Conservation (phyloP, 2,113 vertebrate genomes). For the Tenebrosternarchus preto region DNA sequence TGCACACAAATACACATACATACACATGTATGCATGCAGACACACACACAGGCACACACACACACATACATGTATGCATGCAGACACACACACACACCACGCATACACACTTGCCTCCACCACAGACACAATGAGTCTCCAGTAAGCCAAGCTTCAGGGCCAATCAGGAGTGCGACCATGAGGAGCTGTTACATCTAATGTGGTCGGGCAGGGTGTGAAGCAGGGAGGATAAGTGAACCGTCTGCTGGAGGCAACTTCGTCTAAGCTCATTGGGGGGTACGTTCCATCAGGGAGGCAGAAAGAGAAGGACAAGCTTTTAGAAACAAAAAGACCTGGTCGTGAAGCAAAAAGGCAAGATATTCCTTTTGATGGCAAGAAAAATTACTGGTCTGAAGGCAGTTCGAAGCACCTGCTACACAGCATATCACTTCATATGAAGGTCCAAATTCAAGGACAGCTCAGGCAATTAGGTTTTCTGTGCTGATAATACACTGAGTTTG, state of each 20-base stretch:
- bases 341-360: no score
- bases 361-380: not conserved
- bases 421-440: not conserved
- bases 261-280: no score
- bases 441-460: not conserved
- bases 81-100: no score
- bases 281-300: not conserved
- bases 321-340: not conserved
- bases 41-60: no score
- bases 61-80: no score
- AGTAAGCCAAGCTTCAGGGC: not conserved
- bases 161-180: slow-evolving; percentile 21
- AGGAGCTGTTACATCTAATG: not conserved
- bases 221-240: not conserved
- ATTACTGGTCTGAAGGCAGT: not conserved
- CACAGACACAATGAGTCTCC: slow-evolving; percentile 25
- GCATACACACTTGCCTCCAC: no score
- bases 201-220: not conserved
- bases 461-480: not conserved
- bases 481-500: not conserved
- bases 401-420: not conserved
- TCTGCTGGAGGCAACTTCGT: not conserved
- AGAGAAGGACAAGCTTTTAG: not conserved
- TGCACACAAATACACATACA: no score
- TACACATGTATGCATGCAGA: no score